A percentile compares a stretch with the other conserved stretches of the same genome.
Conservation (phyloP, 2,797 vertebrate genomes). For the Brachymystax lenok region DNA sequence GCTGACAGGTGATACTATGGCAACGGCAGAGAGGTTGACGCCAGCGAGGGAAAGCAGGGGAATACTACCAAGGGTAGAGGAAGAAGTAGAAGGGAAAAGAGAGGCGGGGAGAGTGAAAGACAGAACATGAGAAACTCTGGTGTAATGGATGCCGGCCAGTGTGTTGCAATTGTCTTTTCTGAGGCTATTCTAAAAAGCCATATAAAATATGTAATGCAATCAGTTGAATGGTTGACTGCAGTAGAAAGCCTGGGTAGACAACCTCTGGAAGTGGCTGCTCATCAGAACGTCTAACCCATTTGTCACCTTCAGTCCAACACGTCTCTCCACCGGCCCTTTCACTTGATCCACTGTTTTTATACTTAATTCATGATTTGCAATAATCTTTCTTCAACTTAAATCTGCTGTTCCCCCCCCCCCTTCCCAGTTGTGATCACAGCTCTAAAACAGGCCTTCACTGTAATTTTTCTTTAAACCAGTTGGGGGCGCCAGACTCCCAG, state of each 20-base stretch:
- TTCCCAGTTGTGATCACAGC: not conserved
- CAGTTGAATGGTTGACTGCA: not conserved
- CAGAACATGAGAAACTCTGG: not conserved
- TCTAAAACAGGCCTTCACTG: constrained; percentile 27
- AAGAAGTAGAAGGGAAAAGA: not conserved
- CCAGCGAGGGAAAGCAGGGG: constrained; percentile 32
- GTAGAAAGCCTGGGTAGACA: not conserved
- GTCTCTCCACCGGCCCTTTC: not conserved
- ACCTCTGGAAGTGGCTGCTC: too few species aligned
- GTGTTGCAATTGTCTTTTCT: not conserved
- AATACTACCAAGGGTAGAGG: constrained; percentile 32
- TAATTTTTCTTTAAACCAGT: constrained; percentile 56
- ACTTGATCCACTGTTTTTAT: not conserved
- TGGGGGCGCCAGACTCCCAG: constrained; percentile 50
- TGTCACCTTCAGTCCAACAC: constrained; percentile 26
- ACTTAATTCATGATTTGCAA: not conserved
- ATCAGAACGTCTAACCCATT: not conserved
- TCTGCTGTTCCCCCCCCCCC: not conserved
- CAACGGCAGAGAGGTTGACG: constrained; percentile 50
- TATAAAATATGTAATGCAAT: not conserved
- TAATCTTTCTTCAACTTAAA: not conserved
- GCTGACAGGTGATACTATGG: constrained; percentile 57
- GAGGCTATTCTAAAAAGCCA: not conserved
- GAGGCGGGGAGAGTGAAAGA: not conserved
- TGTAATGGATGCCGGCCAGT: not conserved